A percentile compares a stretch with the other conserved stretches of the same genome.
phyloP scores from a whole-genome alignment of 2,113 vertebrate genomes.

The Solea solea region DNA sequence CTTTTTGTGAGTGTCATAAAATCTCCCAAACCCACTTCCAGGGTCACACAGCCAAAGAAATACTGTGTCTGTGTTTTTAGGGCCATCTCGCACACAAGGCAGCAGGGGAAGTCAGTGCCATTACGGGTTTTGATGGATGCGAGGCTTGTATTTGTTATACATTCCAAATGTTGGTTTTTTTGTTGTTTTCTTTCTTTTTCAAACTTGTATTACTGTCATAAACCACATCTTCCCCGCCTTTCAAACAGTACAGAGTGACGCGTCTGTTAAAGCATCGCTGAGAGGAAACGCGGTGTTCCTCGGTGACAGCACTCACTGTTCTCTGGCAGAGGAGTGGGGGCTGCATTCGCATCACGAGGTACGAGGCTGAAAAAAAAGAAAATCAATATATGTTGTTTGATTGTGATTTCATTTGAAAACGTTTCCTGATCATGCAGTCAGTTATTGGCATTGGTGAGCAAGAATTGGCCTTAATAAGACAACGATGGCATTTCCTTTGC shows the following conservation, averaged over 20 bases:
- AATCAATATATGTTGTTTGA: constrained; percentile 2
- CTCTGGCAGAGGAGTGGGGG: constrained; percentile 23
- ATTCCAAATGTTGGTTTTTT: constrained; percentile 25
- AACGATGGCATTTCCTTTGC: constrained; percentile 1
- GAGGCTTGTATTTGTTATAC: constrained; percentile 17
- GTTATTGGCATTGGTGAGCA: not conserved
- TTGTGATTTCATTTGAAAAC: not conserved
- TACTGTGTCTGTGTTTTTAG: constrained; percentile 23
- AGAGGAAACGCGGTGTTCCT: constrained; percentile 28
- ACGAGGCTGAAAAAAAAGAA: constrained; percentile 4
- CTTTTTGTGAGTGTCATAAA: constrained; percentile 62
- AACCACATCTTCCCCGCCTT: constrained; percentile 15
- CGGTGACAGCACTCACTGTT: constrained; percentile 20
- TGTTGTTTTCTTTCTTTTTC: not conserved
- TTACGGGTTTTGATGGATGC: constrained; percentile 21
- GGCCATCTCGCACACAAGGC: constrained; percentile 16
- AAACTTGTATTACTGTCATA: constrained; percentile 8
- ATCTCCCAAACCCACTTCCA: constrained; percentile 53
- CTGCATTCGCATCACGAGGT: not conserved
- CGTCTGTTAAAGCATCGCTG: constrained; percentile 12
- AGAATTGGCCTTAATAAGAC: not conserved
- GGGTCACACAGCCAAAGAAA: constrained; percentile 57
- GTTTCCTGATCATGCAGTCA: not conserved
- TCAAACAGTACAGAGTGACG: constrained; percentile 22
- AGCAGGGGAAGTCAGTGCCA: constrained; percentile 7